Conservation (phyloP, 2,113 vertebrate genomes). For the Chrysochloris asiatica region DNA sequence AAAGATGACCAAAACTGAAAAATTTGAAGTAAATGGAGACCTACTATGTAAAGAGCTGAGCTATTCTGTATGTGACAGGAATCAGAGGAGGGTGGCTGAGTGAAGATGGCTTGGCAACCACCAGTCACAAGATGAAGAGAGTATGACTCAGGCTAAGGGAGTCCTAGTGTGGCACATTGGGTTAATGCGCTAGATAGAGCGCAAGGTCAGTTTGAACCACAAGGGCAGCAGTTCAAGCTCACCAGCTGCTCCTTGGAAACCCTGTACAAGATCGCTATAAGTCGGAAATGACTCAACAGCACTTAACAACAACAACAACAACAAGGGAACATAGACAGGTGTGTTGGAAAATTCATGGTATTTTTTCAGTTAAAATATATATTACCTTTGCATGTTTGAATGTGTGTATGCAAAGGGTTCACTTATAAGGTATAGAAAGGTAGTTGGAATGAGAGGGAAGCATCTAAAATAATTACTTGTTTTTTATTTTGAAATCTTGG, state of each 20-base stretch:
- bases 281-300: no score
- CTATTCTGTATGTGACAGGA: not conserved
- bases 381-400: not conserved
- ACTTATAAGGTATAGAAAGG: not conserved
- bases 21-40: not conserved
- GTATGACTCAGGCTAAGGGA: not conserved
- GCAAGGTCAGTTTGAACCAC: no score
- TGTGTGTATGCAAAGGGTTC: not conserved
- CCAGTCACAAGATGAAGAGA: not conserved
- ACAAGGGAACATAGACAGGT: not conserved
- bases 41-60: not conserved
- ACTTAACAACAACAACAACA: no score
- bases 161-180: no score
- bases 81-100: not conserved
- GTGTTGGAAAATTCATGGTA: not conserved
- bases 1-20: not conserved
- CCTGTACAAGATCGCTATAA: no score
- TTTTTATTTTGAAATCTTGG: not conserved
- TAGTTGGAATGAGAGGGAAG: not conserved
- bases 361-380: not conserved
- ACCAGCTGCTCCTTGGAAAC: no score
- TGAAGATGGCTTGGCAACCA: not conserved
- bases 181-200: no score
- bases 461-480: not conserved
- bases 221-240: no score